These are phyloP conservation scores for Trichopria drosophilae DNA, from an alignment of 2,888 invertebrate species.

Conservation along the genomic window DNA sequence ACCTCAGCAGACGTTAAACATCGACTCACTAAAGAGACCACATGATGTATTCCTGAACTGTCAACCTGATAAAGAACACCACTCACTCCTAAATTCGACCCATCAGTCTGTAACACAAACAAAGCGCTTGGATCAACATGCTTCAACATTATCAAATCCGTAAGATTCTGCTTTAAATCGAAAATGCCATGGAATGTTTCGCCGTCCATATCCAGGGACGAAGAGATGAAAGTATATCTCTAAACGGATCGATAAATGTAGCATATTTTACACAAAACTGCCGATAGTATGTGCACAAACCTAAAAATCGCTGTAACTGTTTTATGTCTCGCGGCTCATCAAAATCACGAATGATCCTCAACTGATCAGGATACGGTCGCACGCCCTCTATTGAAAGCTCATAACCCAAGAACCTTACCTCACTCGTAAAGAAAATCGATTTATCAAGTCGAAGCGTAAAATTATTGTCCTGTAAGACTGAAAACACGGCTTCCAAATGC, in stretches of 20 bases:
- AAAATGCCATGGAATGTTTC: constrained; percentile 11
- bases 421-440: constrained; percentile 9
- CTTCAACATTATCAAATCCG: constrained; percentile 9
- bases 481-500: constrained; percentile 36
- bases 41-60: constrained; percentile 6
- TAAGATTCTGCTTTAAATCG: constrained; percentile 11
- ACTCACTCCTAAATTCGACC: constrained; percentile 27
- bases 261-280: constrained; percentile 11
- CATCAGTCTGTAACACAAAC: constrained; percentile 32
- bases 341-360: constrained; percentile 26
- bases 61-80: constrained; percentile 34
- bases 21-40: constrained; percentile 38
- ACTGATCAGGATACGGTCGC: constrained; percentile 3
- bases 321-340: constrained; percentile 35
- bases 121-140: no score
- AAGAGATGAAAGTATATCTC: constrained; percentile 15
- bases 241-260: constrained; percentile 5
- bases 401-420: constrained; percentile 14
- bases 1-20: constrained; percentile 32
- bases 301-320: constrained; percentile 34
- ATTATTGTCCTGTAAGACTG: constrained; percentile 28
- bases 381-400: constrained; percentile 6
- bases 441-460: constrained; percentile 32
- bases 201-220: constrained; percentile 13
- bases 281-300: constrained; percentile 24